Conservation (phyloP, 2,797 vertebrate genomes). For the Agapornis canus region DNA sequence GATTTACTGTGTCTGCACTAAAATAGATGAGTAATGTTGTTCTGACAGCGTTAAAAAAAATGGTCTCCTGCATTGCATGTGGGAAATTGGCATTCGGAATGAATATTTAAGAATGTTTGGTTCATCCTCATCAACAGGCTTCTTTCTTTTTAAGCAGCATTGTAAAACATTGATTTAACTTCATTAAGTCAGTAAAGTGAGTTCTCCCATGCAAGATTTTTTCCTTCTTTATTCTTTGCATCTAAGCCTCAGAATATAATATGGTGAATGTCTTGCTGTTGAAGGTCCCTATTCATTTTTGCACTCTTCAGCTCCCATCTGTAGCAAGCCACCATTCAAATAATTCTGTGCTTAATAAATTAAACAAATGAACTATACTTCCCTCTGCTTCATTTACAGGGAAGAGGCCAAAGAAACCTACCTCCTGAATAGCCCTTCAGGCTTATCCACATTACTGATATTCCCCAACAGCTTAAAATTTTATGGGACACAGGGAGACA, state of each 20-base stretch:
- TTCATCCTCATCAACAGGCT: not conserved
- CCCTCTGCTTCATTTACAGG: not conserved
- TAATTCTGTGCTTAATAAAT: not conserved
- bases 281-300: not conserved
- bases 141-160: not conserved
- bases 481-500: rapidly evolving
- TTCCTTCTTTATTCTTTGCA: not conserved
- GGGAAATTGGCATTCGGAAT: not conserved
- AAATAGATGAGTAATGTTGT: not conserved
- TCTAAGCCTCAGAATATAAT: not conserved
- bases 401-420: not conserved
- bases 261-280: not conserved
- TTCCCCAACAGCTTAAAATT: not conserved
- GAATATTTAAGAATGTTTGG: not conserved
- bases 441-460: not conserved
- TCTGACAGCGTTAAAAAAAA: not conserved
- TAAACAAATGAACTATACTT: not conserved
- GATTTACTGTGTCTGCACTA: not conserved
- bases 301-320: not conserved
- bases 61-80: not conserved
- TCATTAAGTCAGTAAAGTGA: not conserved
- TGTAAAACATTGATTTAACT: not conserved
- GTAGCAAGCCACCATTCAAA: not conserved
- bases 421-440: not conserved
- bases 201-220: not conserved